Percentiles rank a stretch among this genome's conserved stretches.
phyloP scores from a whole-genome alignment of 2,797 vertebrate species.

The Lepilemur septentrionalis region DNA sequence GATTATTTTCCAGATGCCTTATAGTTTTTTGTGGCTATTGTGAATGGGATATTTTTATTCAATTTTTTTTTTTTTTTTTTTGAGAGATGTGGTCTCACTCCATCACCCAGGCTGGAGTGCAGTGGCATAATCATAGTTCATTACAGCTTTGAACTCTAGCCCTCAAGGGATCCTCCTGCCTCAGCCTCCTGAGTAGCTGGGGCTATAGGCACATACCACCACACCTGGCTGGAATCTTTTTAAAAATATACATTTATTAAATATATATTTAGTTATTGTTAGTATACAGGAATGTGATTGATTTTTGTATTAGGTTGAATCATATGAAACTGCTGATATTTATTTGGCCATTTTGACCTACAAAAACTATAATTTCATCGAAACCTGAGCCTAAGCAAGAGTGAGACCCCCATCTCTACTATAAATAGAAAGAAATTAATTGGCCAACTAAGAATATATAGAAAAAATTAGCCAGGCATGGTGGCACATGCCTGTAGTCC shows the following conservation, averaged over 20 bases:
- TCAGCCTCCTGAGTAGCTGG: neutral
- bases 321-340: neutral
- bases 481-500: no score
- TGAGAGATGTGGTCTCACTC: neutral
- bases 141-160: neutral
- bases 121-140: neutral
- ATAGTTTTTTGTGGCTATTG: neutral
- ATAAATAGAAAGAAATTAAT: no score
- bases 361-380: neutral
- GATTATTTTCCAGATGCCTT: neutral
- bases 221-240: no score
- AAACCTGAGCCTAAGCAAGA: no score
- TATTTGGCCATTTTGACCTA: neutral
- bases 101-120: neutral
- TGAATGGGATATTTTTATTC: neutral
- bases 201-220: no score
- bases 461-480: no score
- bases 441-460: no score
- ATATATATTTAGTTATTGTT: neutral
- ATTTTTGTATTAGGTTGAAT: neutral
- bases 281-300: neutral
- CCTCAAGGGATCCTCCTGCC: neutral
- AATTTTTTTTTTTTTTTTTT: neutral
- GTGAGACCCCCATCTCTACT: no score
- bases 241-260: neutral